These are phyloP conservation scores for Eubasilissa regina DNA, from an alignment of 1,140 invertebrate species.

Conservation along the genomic window DNA sequence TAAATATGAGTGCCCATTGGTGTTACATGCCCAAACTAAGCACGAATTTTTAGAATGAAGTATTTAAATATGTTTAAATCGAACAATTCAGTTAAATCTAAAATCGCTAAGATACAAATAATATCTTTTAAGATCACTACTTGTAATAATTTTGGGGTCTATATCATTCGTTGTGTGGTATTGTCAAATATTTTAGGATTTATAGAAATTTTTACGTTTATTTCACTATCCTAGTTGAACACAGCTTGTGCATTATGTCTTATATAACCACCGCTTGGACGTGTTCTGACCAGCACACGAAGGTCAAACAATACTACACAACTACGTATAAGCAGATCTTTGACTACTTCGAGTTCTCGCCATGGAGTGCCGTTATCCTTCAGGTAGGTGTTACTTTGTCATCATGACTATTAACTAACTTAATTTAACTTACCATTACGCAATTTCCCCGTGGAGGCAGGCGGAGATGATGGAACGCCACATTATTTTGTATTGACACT, in stretches of 20 bases:
- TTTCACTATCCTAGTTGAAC: conserved; percentile 1
- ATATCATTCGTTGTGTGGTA: too few relatives aligned
- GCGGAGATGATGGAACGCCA: too few relatives aligned
- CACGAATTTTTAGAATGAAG: too few relatives aligned
- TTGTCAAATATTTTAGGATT: not conserved
- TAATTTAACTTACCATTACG: not conserved
- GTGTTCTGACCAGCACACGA: not conserved
- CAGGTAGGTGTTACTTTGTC: conserved; percentile 20
- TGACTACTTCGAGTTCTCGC: not conserved
- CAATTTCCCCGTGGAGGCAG: too few relatives aligned
- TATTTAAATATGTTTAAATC: too few relatives aligned
- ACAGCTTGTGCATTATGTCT: conserved; percentile 11
- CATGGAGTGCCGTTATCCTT: not conserved
- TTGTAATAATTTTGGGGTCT: too few relatives aligned
- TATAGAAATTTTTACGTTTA: not conserved
- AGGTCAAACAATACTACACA: not conserved
- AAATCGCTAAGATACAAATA: too few relatives aligned
- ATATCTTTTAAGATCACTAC: too few relatives aligned
- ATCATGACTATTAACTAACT: too few relatives aligned
- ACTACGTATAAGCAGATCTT: not conserved
- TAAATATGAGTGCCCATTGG: not conserved
- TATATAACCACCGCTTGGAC: not conserved
- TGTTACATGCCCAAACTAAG: too few relatives aligned
- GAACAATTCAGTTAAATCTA: too few relatives aligned
- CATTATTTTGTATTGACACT: too few relatives aligned